Evolutionary conservation across 2,797 vertebrate species (phyloP).

Genomic region (Megalops cyprinoides): DNA sequence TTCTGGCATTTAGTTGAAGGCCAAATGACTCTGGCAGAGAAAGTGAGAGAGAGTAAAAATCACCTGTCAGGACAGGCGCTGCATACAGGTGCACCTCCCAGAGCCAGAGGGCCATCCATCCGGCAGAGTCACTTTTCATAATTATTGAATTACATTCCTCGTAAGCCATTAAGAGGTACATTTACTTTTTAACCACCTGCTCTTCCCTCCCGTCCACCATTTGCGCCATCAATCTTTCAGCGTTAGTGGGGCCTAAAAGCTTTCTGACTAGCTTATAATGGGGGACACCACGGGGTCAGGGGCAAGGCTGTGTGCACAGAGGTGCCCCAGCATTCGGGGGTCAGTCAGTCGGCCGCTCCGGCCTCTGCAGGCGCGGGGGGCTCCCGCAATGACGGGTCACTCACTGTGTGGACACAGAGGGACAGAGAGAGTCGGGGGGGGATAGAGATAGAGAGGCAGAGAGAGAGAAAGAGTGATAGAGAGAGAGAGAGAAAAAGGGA

Average conservation of each 20-base stretch:
- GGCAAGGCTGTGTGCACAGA: conserved; percentile 17
- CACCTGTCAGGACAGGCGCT: neutral
- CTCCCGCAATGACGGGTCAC: conserved; percentile 15
- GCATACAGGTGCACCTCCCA: conserved; percentile 11
- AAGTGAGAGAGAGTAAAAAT: neutral
- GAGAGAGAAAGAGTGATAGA: too few species aligned
- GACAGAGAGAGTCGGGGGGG: neutral
- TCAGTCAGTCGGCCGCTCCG: conserved; percentile 15
- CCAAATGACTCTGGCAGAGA: too few species aligned
- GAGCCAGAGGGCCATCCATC: neutral
- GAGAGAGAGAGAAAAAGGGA: too few species aligned
- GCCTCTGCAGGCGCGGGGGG: conserved; percentile 1
- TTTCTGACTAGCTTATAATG: conserved; percentile 25
- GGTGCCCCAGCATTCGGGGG: neutral
- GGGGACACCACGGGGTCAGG: conserved; percentile 21
- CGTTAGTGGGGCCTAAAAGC: conserved; percentile 29
- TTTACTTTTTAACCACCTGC: conserved; percentile 46
- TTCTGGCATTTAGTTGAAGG: too few species aligned
- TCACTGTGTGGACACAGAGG: conserved; percentile 9
- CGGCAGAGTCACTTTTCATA: conserved; percentile 30
- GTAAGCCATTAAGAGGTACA: conserved; percentile 14
- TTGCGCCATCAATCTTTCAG: conserved; percentile 33
- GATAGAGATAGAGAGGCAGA: too few species aligned
- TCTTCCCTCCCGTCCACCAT: conserved; percentile 23
- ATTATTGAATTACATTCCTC: conserved; percentile 26